Percentiles rank a stretch among this genome's conserved stretches.
Evolutionary conservation across 92 coral and sea anemone genomes (phyloP).

Genomic region (Muricea muricata): DNA sequence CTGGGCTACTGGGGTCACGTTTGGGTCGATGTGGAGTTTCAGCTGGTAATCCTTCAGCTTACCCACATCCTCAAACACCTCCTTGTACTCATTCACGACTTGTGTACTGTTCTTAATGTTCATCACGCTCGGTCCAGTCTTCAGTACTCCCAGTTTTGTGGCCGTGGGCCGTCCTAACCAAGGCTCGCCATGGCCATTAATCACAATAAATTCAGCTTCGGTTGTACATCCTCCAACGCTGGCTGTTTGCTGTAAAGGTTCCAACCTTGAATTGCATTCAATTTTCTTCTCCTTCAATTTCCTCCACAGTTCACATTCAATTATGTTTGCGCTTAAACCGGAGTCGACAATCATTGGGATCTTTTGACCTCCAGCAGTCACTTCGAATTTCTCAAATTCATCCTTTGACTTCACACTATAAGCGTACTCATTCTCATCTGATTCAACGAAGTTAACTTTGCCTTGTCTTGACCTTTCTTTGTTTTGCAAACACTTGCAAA

Average conservation of each 20-base stretch:
- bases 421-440: slow-evolving; percentile 32
- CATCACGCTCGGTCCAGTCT: no score
- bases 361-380: slow-evolving; percentile 4
- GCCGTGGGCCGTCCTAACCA: slow-evolving; percentile 35
- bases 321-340: no score
- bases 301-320: no score
- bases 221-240: no score
- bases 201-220: no score
- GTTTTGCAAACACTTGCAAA: slow-evolving; percentile 32
- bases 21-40: slow-evolving; percentile 36
- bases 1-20: slow-evolving; percentile 33
- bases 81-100: slow-evolving; percentile 1
- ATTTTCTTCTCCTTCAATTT: slow-evolving; percentile 40
- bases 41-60: slow-evolving; percentile 19
- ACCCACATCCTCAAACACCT: slow-evolving; percentile 20
- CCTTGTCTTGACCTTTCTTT: background rate
- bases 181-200: no score
- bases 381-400: slow-evolving; percentile 8
- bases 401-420: background rate
- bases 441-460: slow-evolving; percentile 17
- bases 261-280: slow-evolving; percentile 22
- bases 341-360: no score
- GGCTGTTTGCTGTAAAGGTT: slow-evolving; percentile 8
- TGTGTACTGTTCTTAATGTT: no score
- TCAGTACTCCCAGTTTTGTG: slow-evolving; percentile 4